Base-by-base conservation (phyloP, 2,888 invertebrate genomes). In the Chloroclystis v-ata region DNA sequence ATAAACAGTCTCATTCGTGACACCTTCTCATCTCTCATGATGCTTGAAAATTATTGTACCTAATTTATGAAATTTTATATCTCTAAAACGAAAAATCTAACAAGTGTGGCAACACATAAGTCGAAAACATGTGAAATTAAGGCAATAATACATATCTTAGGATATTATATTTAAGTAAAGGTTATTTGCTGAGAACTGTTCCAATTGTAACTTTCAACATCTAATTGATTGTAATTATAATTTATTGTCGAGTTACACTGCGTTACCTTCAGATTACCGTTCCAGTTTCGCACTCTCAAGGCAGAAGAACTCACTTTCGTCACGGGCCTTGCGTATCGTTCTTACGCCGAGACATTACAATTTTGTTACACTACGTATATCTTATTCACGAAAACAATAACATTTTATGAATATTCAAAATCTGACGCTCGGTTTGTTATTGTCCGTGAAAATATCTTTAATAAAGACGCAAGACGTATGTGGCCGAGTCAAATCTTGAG, bases 401-500 rank as follows among this genome's bases (percentile, higher is more conserved):
- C 35, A 35, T 25, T 29, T 38, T 30, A 56, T 56, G 49, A 56
- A 58, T 58, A 58, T 56, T 54, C 49, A 49, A 37, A 44, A 40
- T 37, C 29, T 50, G 16, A 42, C 45, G 43, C 28, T 47, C 5
- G 7, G 28, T 47, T 43, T 39, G 13, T 12, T 12, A n/a, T 28
- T 32, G 32, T 7, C 14, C 1, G 13, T 14, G n/a, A 32, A 30
- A 30, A 30, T 30, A 30, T 13, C 8, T 30, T 29, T 30, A 30
- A 3, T 30, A 6, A 13, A 30, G 30, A 30, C 30, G 30, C 30
- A 13, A n/a, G n/a, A n/a, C n/a, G n/a, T n/a, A n/a, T n/a, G n/a
- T n/a, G n/a, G n/a, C 13, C 4, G 4, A 9, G 13, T 30, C 8
- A 2, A 30, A 30, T 30, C 13, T 9, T 9, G 1, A 9, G 4